A percentile compares a stretch with the other conserved stretches of the same genome.
phyloP scores from a whole-genome alignment of 23 tunicate genomes.

The Clavelina lepadiformis region DNA sequence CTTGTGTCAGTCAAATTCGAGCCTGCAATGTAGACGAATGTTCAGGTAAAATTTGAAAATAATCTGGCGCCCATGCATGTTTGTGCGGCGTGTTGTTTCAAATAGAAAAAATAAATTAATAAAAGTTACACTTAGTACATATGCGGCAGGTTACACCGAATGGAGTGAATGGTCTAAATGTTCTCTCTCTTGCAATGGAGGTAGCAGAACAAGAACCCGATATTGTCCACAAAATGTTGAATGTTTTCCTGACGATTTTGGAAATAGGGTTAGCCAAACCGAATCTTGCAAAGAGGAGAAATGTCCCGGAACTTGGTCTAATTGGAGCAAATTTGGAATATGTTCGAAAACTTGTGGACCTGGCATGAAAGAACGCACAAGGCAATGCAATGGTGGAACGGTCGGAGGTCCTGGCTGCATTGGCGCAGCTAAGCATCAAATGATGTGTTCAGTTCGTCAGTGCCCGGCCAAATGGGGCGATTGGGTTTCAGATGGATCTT shows the following conservation, averaged over 20 bases:
- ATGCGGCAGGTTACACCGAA: background rate
- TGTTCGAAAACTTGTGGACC: slow-evolving; percentile 20
- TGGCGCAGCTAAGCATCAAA: background rate
- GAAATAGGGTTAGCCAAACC: slow-evolving; percentile 2
- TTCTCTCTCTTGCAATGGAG: slow-evolving; percentile 6
- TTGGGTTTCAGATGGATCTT: slow-evolving; percentile 9
- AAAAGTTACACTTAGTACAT: too few relatives aligned
- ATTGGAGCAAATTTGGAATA: slow-evolving; percentile 1
- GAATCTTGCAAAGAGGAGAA: slow-evolving; percentile 12
- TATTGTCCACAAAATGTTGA: background rate
- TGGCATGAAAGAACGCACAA: background rate
- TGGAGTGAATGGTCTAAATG: slow-evolving; percentile 8
- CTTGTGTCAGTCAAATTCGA: background rate
- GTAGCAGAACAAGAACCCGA: slow-evolving; percentile 11
- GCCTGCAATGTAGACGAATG: slow-evolving; percentile 4
- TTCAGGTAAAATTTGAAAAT: too few relatives aligned
- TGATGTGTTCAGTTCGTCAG: too few relatives aligned
- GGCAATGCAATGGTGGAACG: slow-evolving; percentile 25
- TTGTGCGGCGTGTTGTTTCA: too few relatives aligned
- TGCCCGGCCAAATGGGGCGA: too few relatives aligned
- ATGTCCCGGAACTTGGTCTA: slow-evolving; percentile 26
- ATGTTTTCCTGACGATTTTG: slow-evolving; percentile 28
- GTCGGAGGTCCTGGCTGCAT: slow-evolving; percentile 25
- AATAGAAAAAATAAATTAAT: too few relatives aligned
- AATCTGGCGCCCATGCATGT: too few relatives aligned